A percentile compares a stretch with the other conserved stretches of the same genome.
Conservation (phyloP, 2,113 vertebrate genomes). For the Catharus fuscescens region DNA sequence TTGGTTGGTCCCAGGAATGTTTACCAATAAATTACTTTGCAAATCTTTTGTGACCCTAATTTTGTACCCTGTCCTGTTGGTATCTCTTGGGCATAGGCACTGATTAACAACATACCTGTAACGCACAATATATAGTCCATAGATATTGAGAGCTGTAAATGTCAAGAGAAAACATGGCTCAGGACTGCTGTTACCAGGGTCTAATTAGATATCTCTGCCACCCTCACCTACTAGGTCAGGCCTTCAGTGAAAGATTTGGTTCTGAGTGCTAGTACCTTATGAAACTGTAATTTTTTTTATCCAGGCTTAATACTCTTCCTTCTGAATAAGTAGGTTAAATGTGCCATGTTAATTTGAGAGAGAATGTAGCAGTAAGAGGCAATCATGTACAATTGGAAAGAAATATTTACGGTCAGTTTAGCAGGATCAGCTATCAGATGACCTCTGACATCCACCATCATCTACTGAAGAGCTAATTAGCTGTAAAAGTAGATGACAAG, state of each 20-base stretch:
- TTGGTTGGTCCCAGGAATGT: neutral
- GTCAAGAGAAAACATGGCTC: neutral
- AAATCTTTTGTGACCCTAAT: neutral
- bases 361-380: constrained; percentile 15
- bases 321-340: constrained; percentile 36
- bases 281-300: constrained; percentile 17
- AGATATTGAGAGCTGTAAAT: neutral
- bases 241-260: constrained; percentile 10
- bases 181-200: neutral
- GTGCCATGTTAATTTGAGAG: neutral
- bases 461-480: constrained; percentile 80
- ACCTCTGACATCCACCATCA: constrained; percentile 70
- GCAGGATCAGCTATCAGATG: constrained; percentile 79
- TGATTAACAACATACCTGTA: neutral
- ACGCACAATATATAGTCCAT: neutral
- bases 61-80: neutral
- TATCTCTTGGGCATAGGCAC: neutral
- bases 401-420: constrained; percentile 81
- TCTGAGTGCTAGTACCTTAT: neutral
- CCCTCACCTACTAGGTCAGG: neutral
- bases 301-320: neutral
- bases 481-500: constrained; percentile 78
- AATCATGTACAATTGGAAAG: constrained; percentile 63
- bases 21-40: neutral
- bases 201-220: neutral